Evolutionary conservation across 2,113 vertebrate species (phyloP).

Genomic region (Galeopterus variegatus): DNA sequence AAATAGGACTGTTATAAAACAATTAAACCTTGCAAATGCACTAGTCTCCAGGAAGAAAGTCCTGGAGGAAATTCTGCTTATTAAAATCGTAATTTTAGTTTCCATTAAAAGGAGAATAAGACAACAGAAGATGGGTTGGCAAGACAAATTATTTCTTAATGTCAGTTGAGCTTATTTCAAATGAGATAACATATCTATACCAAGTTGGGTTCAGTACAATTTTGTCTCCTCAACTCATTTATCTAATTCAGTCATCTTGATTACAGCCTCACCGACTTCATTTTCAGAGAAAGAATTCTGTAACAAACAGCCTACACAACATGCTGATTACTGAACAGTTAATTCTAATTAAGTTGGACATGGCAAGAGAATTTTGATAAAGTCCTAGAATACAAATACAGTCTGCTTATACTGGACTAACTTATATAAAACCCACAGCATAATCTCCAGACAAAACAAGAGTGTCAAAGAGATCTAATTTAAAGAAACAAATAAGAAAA

Average conservation of each 20-base stretch:
- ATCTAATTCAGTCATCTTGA: slow-evolving; percentile 94
- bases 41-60: slow-evolving; percentile 91
- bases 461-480: slow-evolving; percentile 89
- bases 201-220: slow-evolving; percentile 90
- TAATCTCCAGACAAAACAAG: slow-evolving; percentile 88
- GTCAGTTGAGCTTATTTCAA: slow-evolving; percentile 92
- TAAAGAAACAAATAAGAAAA: slow-evolving; percentile 91
- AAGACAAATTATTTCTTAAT: slow-evolving; percentile 95
- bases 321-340: slow-evolving; percentile 92
- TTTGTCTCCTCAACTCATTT: slow-evolving; percentile 91
- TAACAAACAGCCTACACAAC: slow-evolving; percentile 92
- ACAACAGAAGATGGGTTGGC: slow-evolving; percentile 92
- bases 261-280: slow-evolving; percentile 91
- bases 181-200: slow-evolving; percentile 91
- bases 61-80: slow-evolving; percentile 94
- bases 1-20: slow-evolving; percentile 93
- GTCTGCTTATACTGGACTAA: slow-evolving; percentile 86
- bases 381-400: slow-evolving; percentile 89
- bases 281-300: slow-evolving; percentile 89
- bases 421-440: slow-evolving; percentile 85
- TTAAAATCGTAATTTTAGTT: slow-evolving; percentile 94
- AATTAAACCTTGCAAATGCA: slow-evolving; percentile 93
- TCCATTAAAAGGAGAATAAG: slow-evolving; percentile 93
- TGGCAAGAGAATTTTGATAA: slow-evolving; percentile 91
- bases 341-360: slow-evolving; percentile 93